phyloP scores from a whole-genome alignment of 2,888 invertebrate genomes.

The Stenurella melanura region DNA sequence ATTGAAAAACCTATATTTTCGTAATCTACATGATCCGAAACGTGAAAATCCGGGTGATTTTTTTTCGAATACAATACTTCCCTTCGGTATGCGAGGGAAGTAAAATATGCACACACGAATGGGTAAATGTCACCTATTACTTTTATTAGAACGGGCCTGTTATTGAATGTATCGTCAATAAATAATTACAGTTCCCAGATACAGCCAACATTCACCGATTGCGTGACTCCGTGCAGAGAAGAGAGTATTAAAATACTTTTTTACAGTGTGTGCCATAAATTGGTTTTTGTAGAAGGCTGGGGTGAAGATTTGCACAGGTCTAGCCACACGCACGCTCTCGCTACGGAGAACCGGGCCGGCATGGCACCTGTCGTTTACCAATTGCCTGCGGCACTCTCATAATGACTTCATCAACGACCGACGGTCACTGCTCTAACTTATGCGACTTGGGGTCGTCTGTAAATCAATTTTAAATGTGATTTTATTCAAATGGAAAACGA shows the following conservation, averaged over 20 bases:
- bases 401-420: conserved; percentile 58
- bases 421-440: conserved; percentile 37
- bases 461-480: conserved; percentile 28
- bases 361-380: conserved; percentile 41
- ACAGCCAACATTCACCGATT: not conserved
- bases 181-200: too few relatives aligned
- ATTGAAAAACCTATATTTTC: too few relatives aligned
- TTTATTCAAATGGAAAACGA: not conserved
- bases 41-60: too few relatives aligned
- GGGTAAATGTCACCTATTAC: too few relatives aligned
- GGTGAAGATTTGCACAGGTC: conserved; percentile 49
- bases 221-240: conserved; percentile 27
- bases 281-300: conserved; percentile 48
- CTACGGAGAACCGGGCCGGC: conserved; percentile 15
- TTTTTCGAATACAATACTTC: too few relatives aligned
- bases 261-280: conserved; percentile 47
- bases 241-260: conserved; percentile 37
- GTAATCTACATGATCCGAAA: too few relatives aligned
- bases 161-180: too few relatives aligned
- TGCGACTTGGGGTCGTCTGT: conserved; percentile 25
- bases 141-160: too few relatives aligned
- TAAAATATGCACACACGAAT: too few relatives aligned
- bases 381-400: conserved; percentile 52
- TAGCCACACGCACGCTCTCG: conserved; percentile 45
- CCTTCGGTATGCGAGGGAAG: too few relatives aligned